Conservation (phyloP, 92 coral and sea anemone genomes). For the Parazoanthus swiftii region DNA sequence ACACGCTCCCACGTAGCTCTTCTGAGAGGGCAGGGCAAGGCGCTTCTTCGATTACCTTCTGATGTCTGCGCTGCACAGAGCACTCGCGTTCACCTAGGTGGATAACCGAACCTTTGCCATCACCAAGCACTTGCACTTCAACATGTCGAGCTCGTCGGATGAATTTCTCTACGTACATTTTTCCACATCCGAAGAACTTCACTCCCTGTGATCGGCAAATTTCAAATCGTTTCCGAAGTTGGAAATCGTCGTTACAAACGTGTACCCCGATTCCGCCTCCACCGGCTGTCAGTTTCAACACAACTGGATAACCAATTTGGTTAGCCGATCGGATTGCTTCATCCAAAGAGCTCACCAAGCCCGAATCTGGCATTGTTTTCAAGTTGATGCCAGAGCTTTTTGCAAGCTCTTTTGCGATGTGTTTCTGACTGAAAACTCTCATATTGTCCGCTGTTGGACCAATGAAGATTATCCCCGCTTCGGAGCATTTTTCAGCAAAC, state of each 20-base stretch:
- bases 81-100: conserved; percentile 71
- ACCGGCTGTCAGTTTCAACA: conserved; percentile 50
- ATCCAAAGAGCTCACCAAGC: conserved; percentile 28
- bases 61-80: conserved; percentile 66
- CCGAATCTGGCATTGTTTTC: conserved; percentile 49
- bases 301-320: conserved; percentile 59
- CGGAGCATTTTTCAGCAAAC: conserved; percentile 53
- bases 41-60: conserved; percentile 67
- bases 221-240: conserved; percentile 42
- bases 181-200: conserved; percentile 49
- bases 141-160: conserved; percentile 54
- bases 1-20: conserved; percentile 45
- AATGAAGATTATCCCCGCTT: conserved; percentile 56
- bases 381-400: conserved; percentile 14
- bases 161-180: conserved; percentile 53
- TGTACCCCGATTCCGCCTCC: conserved; percentile 74
- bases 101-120: conserved; percentile 58
- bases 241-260: conserved; percentile 37
- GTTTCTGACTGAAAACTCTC: conserved; percentile 37
- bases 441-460: conserved; percentile 62
- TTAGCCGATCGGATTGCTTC: conserved; percentile 50
- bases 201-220: conserved; percentile 26
- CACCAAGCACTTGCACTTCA: conserved; percentile 72
- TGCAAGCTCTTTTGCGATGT: conserved; percentile 45
- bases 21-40: conserved; percentile 52